phyloP scores from a whole-genome alignment of 2,113 vertebrate genomes.

The Macquaria australasica region DNA sequence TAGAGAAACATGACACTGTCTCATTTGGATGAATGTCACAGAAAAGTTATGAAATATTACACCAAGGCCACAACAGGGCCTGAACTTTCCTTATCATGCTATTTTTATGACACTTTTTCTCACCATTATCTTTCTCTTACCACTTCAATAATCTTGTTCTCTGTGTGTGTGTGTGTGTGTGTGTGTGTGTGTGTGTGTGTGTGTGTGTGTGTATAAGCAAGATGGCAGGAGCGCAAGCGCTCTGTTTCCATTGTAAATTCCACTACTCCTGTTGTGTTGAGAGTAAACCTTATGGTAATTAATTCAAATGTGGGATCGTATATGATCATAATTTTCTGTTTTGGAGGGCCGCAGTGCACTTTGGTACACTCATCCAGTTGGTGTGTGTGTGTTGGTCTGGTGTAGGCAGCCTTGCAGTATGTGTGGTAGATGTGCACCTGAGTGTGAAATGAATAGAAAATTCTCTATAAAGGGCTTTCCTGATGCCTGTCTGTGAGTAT shows the following conservation, averaged over 20 bases:
- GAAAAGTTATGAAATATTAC: not conserved
- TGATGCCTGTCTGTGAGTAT: not conserved
- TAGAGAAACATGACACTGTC: not conserved
- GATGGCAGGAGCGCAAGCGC: not conserved
- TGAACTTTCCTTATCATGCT: not conserved
- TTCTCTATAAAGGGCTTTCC: not conserved
- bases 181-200: slow-evolving; percentile 16
- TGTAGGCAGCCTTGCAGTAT: not conserved
- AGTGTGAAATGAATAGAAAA: not conserved
- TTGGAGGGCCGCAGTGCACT: not conserved
- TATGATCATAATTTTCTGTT: not conserved
- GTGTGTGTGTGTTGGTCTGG: not conserved
- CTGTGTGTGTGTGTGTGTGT: slow-evolving; percentile 26
- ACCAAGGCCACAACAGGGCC: not conserved
- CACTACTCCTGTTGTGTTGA: not conserved
- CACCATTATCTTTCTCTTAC: not conserved
- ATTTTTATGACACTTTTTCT: not conserved
- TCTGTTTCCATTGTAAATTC: slow-evolving; percentile 17
- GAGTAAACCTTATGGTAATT: not conserved
- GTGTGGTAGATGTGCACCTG: not conserved
- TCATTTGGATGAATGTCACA: not conserved
- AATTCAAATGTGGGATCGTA: not conserved
- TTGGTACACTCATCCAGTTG: not conserved
- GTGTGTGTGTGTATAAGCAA: slow-evolving; percentile 20
- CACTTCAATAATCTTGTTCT: not conserved